Conservation (phyloP, 2,797 vertebrate genomes). For the Moxostoma hubbsi region DNA sequence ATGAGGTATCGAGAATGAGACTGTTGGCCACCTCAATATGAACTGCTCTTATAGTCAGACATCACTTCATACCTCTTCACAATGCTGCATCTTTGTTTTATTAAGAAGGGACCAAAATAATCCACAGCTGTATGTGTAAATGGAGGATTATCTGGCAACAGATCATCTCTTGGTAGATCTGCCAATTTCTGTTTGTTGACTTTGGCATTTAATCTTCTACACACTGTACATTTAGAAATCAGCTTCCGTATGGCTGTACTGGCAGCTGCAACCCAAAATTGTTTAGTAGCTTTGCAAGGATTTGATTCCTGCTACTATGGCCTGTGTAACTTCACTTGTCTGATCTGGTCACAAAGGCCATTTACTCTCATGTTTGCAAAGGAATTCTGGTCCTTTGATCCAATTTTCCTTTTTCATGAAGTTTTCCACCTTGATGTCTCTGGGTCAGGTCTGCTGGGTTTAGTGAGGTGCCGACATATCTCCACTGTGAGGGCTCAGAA, state of each 20-base stretch:
- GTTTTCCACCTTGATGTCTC: too few relatives aligned
- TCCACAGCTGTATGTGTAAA: conserved; percentile 18
- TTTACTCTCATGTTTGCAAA: too few relatives aligned
- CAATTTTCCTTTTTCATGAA: too few relatives aligned
- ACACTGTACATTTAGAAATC: conserved; percentile 16
- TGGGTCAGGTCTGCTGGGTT: too few relatives aligned
- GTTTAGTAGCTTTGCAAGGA: too few relatives aligned
- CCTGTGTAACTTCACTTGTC: too few relatives aligned
- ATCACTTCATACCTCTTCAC: conserved; percentile 41
- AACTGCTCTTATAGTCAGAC: conserved; percentile 31
- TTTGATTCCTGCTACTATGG: too few relatives aligned
- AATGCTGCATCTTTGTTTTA: conserved; percentile 11
- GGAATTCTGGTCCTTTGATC: too few relatives aligned
- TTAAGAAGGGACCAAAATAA: conserved; percentile 39
- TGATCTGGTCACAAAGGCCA: too few relatives aligned
- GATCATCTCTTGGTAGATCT: conserved; percentile 29
- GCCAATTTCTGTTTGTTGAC: conserved; percentile 44
- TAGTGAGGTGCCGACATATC: too few relatives aligned
- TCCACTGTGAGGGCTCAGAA: too few relatives aligned
- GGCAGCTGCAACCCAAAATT: too few relatives aligned
- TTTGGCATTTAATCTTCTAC: neutral
- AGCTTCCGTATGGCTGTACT: neutral
- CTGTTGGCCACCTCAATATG: conserved; percentile 42
- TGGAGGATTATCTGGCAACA: neutral
- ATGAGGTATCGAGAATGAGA: conserved; percentile 34